These are phyloP conservation scores for Zapornia atra DNA, from an alignment of 2,113 vertebrate species.

Conservation along the genomic window DNA sequence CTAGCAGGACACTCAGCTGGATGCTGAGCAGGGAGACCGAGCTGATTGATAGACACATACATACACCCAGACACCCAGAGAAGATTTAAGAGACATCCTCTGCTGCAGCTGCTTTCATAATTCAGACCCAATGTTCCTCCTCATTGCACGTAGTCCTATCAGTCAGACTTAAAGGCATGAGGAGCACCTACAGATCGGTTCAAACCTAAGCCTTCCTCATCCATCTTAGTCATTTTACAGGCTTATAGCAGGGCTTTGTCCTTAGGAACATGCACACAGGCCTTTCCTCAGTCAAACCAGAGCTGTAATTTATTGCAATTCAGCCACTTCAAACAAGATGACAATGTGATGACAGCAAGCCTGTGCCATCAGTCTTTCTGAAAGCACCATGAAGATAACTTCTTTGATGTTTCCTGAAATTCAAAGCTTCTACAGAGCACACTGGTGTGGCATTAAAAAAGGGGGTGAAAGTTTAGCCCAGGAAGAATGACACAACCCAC, in stretches of 20 bases:
- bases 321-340: background rate
- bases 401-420: constrained; percentile 10
- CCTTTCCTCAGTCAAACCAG: background rate
- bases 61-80: background rate
- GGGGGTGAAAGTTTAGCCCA: constrained; percentile 10
- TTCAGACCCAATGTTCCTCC: background rate
- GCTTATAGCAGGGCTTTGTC: constrained; percentile 17
- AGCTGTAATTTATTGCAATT: background rate
- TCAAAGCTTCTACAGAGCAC: background rate
- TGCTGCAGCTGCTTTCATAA: constrained; percentile 47
- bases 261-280: background rate
- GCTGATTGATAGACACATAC: background rate
- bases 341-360: constrained; percentile 49
- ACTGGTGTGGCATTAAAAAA: background rate
- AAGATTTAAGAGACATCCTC: constrained; percentile 47
- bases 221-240: constrained; percentile 37
- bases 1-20: background rate
- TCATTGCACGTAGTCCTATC: background rate
- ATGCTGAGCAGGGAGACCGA: background rate
- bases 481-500: background rate
- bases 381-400: constrained; percentile 32
- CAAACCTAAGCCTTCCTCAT: constrained; percentile 39
- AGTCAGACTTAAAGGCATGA: constrained; percentile 6
- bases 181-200: background rate
- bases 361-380: constrained; percentile 28